Conservation (phyloP, 2,888 invertebrate genomes). For the Agrenia bidenticulata region DNA sequence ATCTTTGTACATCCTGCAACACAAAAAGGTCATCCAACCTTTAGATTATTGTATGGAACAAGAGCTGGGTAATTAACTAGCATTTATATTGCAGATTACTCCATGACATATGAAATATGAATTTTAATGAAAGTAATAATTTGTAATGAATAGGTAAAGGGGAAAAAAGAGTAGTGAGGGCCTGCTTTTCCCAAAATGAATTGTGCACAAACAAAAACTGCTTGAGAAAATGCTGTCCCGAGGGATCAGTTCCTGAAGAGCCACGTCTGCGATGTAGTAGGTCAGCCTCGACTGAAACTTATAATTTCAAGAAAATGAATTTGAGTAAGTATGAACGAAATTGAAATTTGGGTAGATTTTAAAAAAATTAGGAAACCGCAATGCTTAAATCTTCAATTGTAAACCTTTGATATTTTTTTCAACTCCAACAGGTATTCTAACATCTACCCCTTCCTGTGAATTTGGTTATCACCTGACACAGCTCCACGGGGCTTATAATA, state of each 20-base stretch:
- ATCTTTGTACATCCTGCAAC: slow-evolving; percentile 41
- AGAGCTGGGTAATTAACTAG: slow-evolving; percentile 43
- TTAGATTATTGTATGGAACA: slow-evolving; percentile 51
- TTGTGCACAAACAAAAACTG: slow-evolving; percentile 38
- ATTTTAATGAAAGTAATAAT: background rate
- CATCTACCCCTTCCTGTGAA: slow-evolving; percentile 45
- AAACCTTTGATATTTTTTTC: slow-evolving; percentile 3
- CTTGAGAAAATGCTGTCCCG: slow-evolving; percentile 49
- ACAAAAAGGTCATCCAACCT: slow-evolving; percentile 35
- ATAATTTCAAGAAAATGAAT: slow-evolving; percentile 31
- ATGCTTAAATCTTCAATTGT: background rate
- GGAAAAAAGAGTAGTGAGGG: slow-evolving; percentile 44
- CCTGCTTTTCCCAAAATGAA: slow-evolving; percentile 47
- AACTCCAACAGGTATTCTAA: slow-evolving; percentile 39
- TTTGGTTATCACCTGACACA: slow-evolving; percentile 35
- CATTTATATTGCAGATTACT: no score
- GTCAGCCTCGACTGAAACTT: slow-evolving; percentile 17
- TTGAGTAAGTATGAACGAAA: slow-evolving; percentile 42
- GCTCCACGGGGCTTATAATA: slow-evolving; percentile 27
- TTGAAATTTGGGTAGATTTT: background rate
- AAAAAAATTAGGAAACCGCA: no score
- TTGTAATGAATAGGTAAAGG: slow-evolving; percentile 40
- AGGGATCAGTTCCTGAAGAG: slow-evolving; percentile 34
- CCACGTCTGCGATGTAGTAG: slow-evolving; percentile 17
- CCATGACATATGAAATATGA: no score